phyloP scores from a whole-genome alignment of 2,797 vertebrate species.

The Poeciliopsis gracilis region DNA sequence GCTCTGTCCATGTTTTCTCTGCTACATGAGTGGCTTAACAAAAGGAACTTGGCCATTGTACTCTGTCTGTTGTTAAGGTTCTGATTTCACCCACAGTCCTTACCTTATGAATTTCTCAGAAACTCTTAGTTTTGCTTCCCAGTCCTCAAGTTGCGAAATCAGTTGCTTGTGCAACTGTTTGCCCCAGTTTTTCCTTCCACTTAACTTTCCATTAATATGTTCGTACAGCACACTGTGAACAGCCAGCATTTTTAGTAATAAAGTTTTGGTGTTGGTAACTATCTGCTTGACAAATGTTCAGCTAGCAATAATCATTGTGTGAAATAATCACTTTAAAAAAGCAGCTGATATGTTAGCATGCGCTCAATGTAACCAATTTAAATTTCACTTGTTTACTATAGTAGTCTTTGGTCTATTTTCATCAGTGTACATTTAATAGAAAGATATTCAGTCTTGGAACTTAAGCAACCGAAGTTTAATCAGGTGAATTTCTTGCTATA shows the following conservation, averaged over 20 bases:
- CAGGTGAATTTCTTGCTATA: conserved; percentile 53
- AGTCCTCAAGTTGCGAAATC: not conserved
- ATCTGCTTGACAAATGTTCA: not conserved
- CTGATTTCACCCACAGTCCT: not conserved
- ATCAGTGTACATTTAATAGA: conserved; percentile 11
- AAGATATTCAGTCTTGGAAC: conserved; percentile 26
- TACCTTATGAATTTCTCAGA: not conserved
- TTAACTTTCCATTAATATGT: not conserved
- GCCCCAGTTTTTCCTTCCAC: not conserved
- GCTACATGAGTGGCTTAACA: not conserved
- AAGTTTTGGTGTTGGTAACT: not conserved
- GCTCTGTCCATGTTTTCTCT: not conserved
- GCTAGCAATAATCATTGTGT: not conserved
- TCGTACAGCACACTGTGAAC: not conserved
- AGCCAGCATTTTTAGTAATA: not conserved
- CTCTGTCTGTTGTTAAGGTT: not conserved
- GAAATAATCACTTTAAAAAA: not conserved
- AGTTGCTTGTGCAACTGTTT: not conserved
- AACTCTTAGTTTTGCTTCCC: not conserved
- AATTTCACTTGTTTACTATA: not conserved
- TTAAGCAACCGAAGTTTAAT: conserved; percentile 54
- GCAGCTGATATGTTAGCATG: not conserved
- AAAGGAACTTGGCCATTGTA: not conserved
- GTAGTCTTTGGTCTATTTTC: not conserved
- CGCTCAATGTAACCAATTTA: not conserved